Evolutionary conservation across 35 echinoderm and acorn worm species (phyloP).

Genomic region (Heliocidaris erythrogramma): DNA sequence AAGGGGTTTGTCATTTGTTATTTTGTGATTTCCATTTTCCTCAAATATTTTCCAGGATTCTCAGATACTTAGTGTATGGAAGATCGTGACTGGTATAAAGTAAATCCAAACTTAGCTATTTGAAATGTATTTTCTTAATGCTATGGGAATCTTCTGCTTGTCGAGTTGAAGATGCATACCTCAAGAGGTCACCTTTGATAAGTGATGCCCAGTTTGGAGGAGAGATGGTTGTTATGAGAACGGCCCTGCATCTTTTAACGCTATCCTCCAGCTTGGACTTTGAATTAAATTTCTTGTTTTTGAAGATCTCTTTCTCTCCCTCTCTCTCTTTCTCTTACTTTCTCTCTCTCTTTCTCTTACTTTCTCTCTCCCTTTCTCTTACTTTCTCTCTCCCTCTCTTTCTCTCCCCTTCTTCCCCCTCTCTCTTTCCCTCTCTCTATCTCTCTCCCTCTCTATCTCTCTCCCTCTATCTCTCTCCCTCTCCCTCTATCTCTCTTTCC

Average conservation of each 20-base stretch:
- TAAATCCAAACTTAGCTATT: not conserved
- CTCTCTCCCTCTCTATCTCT: too few relatives aligned
- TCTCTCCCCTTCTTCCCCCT: too few relatives aligned
- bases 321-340: too few relatives aligned
- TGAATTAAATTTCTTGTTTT: not conserved
- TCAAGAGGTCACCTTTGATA: not conserved
- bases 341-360: too few relatives aligned
- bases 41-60: too few relatives aligned
- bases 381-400: too few relatives aligned
- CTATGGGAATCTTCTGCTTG: not conserved
- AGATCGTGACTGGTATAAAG: not conserved
- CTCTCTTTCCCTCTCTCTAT: too few relatives aligned
- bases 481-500: too few relatives aligned
- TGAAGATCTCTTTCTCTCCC: not conserved
- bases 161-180: not conserved
- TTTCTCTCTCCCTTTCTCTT: too few relatives aligned
- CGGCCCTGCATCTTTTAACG: not conserved
- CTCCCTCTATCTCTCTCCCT: too few relatives aligned
- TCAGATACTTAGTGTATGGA: not conserved
- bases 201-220: not conserved
- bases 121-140: not conserved
- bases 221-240: slow-evolving; percentile 1
- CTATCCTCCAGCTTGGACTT: not conserved
- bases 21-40: too few relatives aligned
- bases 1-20: too few relatives aligned